Percentiles rank a stretch among this genome's conserved stretches.
phyloP scores from a whole-genome alignment of 2,888 invertebrate species.

The Antheraea yamamai region DNA sequence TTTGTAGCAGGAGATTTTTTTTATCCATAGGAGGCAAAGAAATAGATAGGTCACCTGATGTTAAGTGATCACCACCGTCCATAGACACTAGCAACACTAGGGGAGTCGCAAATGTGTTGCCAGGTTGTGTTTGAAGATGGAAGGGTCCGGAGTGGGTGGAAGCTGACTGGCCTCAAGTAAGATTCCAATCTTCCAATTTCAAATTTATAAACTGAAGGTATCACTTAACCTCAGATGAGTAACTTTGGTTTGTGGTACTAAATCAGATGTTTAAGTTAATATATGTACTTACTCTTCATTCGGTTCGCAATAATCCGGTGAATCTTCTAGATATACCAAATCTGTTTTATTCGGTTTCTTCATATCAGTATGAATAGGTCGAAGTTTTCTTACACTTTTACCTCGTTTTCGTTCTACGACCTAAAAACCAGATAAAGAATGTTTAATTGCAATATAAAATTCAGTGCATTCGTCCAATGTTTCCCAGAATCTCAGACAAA shows the following conservation, averaged over 20 bases:
- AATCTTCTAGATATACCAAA: constrained; percentile 93
- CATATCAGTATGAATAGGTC: constrained; percentile 88
- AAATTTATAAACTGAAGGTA: too few species aligned
- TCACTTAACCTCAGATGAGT: too few species aligned
- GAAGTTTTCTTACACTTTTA: constrained; percentile 85
- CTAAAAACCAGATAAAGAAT: constrained; percentile 44
- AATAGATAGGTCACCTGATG: too few species aligned
- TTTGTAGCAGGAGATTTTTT: too few species aligned
- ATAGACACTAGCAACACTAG: too few species aligned
- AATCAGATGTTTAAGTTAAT: background rate
- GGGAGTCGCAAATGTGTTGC: too few species aligned
- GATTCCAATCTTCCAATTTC: too few species aligned
- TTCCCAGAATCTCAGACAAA: background rate
- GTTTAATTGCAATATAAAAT: background rate
- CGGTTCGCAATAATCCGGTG: constrained; percentile 94
- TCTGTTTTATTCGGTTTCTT: constrained; percentile 95
- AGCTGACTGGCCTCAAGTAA: too few species aligned
- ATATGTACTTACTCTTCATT: constrained; percentile 87
- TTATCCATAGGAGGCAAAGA: too few species aligned
- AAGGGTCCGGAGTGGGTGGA: too few species aligned
- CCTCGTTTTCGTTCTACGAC: constrained; percentile 85
- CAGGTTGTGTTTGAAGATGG: too few species aligned
- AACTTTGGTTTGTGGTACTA: background rate
- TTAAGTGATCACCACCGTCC: too few species aligned
- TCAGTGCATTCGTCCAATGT: background rate